Evolutionary conservation across 1,140 invertebrate species (phyloP).

Genomic region (Spodoptera frugiperda): DNA sequence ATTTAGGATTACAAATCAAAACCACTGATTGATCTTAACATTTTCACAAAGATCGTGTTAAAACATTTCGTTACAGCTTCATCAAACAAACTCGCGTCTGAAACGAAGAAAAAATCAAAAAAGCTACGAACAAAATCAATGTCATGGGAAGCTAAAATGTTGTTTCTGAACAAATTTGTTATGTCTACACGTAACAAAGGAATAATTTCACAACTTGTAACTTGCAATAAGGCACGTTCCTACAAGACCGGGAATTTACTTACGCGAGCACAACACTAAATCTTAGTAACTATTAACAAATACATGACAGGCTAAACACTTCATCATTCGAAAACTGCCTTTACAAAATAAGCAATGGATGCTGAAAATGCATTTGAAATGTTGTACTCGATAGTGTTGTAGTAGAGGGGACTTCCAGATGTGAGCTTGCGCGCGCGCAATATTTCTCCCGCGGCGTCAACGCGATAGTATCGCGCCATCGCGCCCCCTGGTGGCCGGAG

Average conservation of each 20-base stretch:
- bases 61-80: slow-evolving; percentile 35
- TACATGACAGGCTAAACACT: background rate
- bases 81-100: background rate
- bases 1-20: background rate
- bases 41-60: slow-evolving; percentile 21
- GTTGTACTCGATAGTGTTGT: background rate
- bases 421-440: slow-evolving; percentile 49
- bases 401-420: slow-evolving; percentile 28
- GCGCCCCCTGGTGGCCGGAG: slow-evolving; percentile 48
- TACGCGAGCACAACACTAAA: background rate
- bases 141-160: slow-evolving; percentile 45
- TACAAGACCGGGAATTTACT: slow-evolving; percentile 12
- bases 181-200: slow-evolving; percentile 47
- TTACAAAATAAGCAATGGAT: slow-evolving; percentile 19
- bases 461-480: slow-evolving; percentile 62
- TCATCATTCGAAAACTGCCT: background rate
- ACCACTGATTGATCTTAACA: slow-evolving; percentile 36
- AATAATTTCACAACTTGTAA: slow-evolving; percentile 45
- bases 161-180: slow-evolving; percentile 40
- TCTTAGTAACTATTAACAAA: background rate
- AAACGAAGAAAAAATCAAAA: slow-evolving; percentile 11
- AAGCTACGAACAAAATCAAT: slow-evolving; percentile 38
- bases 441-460: slow-evolving; percentile 63
- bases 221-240: slow-evolving; percentile 41
- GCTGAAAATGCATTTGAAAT: background rate